phyloP scores from a whole-genome alignment of 2,888 invertebrate genomes.

The Macrophya annulata region DNA sequence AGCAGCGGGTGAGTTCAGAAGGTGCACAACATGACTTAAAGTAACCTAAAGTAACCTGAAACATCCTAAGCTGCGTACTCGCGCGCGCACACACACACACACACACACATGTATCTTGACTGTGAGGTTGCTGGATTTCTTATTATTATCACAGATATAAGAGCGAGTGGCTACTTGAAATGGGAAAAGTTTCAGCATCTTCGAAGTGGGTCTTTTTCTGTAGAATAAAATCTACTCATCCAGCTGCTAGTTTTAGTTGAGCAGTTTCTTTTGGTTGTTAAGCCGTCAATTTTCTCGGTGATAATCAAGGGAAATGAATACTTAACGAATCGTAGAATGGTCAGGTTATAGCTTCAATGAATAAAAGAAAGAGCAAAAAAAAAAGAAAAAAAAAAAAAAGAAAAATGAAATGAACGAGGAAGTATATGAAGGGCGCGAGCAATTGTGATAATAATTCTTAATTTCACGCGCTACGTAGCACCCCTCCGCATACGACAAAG shows the following conservation, averaged over 20 bases:
- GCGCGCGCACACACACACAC: too few species aligned
- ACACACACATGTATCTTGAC: slow-evolving; percentile 20
- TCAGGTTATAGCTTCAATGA: slow-evolving; percentile 26
- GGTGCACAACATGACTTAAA: slow-evolving; percentile 40
- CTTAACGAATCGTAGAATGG: slow-evolving; percentile 47
- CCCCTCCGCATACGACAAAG: slow-evolving; percentile 31
- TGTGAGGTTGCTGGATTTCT: slow-evolving; percentile 22
- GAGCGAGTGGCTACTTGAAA: slow-evolving; percentile 48
- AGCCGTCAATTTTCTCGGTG: slow-evolving; percentile 45
- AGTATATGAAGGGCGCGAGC: slow-evolving; percentile 23
- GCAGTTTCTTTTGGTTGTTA: slow-evolving; percentile 43
- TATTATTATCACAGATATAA: slow-evolving; percentile 48
- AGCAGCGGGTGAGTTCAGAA: slow-evolving; percentile 13
- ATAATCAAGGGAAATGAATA: slow-evolving; percentile 48
- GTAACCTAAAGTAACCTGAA: slow-evolving; percentile 26
- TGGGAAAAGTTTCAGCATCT: slow-evolving; percentile 53
- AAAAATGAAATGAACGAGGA: not conserved
- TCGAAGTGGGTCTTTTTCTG: slow-evolving; percentile 22
- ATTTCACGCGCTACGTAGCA: slow-evolving; percentile 41
- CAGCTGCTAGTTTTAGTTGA: slow-evolving; percentile 28
- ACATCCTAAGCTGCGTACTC: slow-evolving; percentile 36
- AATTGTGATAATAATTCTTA: slow-evolving; percentile 48
- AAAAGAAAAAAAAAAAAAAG: not conserved
- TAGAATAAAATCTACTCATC: slow-evolving; percentile 47
- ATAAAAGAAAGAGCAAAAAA: not conserved